Conservation (phyloP, 2,797 vertebrate species). For the Gallirallus australis region DNA sequence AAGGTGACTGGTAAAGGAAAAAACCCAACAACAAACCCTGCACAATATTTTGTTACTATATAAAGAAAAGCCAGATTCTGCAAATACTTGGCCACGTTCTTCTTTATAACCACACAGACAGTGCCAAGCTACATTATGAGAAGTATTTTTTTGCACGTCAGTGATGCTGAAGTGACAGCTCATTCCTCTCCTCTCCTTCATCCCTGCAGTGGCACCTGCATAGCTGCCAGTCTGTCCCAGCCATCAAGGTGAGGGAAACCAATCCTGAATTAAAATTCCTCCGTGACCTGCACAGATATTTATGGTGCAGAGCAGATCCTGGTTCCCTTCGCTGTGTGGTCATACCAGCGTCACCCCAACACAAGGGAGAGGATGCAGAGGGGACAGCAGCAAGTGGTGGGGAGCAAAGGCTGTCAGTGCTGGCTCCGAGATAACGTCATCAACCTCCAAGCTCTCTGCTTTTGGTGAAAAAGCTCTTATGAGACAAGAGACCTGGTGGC, state of each 20-base stretch:
- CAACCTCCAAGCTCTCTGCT: accelerated
- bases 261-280: background rate
- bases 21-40: background rate
- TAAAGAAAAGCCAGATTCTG: slow-evolving; percentile 34
- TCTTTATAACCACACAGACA: background rate
- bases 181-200: background rate
- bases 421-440: background rate
- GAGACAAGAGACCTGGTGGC: background rate
- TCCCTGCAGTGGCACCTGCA: background rate
- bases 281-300: accelerated
- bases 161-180: slow-evolving; percentile 1
- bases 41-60: slow-evolving; percentile 40
- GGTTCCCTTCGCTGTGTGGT: background rate
- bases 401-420: background rate
- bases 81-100: slow-evolving; percentile 13
- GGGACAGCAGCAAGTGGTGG: background rate
- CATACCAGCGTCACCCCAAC: background rate
- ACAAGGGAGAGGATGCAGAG: accelerated
- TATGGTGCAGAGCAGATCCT: background rate
- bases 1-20: slow-evolving; percentile 21
- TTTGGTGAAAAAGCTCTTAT: background rate
- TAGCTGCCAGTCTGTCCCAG: background rate
- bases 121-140: slow-evolving; percentile 20
- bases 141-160: background rate
- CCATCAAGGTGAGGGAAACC: background rate